A percentile compares a stretch with the other conserved stretches of the same genome.
These are phyloP conservation scores for Elaphurus davidianus DNA, from an alignment of 2,113 vertebrate genomes.

Conservation along the genomic window DNA sequence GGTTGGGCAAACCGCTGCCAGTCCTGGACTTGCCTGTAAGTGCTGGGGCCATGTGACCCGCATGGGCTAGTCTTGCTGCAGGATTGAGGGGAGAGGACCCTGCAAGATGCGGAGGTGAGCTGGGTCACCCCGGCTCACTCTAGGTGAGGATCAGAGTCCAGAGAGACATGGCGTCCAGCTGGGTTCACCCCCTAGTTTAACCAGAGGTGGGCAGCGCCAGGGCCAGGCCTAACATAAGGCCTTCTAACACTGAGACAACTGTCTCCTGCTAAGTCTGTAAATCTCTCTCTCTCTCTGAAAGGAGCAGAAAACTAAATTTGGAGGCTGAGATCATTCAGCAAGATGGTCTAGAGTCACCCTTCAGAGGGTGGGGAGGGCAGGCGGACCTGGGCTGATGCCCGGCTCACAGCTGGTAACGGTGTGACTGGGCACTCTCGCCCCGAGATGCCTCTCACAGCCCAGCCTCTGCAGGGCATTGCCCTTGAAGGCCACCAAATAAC, in stretches of 20 bases:
- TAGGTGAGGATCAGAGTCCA: not conserved
- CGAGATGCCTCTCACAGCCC: not conserved
- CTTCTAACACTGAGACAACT: not conserved
- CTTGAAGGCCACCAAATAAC: not conserved
- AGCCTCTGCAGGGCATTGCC: not conserved
- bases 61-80: accelerated
- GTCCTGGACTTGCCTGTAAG: not conserved
- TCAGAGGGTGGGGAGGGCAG: not conserved
- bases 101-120: accelerated
- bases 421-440: not conserved
- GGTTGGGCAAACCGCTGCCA: accelerated
- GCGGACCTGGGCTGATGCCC: not conserved
- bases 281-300: not conserved
- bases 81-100: not conserved
- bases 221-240: not conserved
- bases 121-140: not conserved
- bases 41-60: not conserved
- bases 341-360: not conserved
- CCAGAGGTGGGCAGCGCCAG: not conserved
- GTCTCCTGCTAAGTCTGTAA: accelerated
- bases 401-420: too few species aligned
- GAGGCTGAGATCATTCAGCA: not conserved
- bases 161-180: accelerated
- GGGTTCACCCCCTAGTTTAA: accelerated
- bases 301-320: not conserved